Evolutionary conservation across 92 coral and sea anemone genomes (phyloP), one percentile per base, ranked within the genome.

Genomic region (Scolanthus callimorphus): DNA sequence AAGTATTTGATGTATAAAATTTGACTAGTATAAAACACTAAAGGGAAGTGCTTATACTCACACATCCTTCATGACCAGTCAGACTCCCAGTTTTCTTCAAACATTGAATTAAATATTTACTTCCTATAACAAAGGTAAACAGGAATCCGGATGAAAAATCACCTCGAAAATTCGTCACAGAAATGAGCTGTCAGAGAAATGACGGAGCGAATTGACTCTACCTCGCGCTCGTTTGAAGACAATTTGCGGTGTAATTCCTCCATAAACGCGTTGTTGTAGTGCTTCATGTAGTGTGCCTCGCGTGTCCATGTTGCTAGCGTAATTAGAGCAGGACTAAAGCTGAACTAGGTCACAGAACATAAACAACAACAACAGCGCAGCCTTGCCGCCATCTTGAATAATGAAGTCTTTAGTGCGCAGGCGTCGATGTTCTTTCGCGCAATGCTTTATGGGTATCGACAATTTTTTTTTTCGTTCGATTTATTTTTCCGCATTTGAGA

Each of bases 31-130:
- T n/a, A n/a, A n/a, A n/a, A n/a, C n/a, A n/a, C n/a, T n/a, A n/a
- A n/a, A n/a, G n/a, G n/a, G n/a, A n/a, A n/a, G n/a, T n/a, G n/a
- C n/a, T n/a, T 0, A 38, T 47, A 91, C 97, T 88, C 64, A 91
- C 97, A 62, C 97, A 91, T 61, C 97, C 97, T 37, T 90, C 88
- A 21, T 91, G 97, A 44, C 97, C 97, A 31, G 88, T 70, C 60
- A 91, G 57, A n/a, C 77, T 46, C 43, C 81, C 67, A 17, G 70
- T 86, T 60, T 88, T 82, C 47, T 91, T 79, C 10, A 91, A 74
- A 65, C 97, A 82, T 61, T 83, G 95, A 10, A 91, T 74, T 25
- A 91, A 65, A 27, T 78, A 76, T 62, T 81, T 82, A 52, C 86
- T 91, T 25, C 84, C 97, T 91, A 9, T 4, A 51, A 21, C 20